Evolutionary conservation across 2,797 vertebrate genomes (phyloP).

Genomic region (Falco columbarius): DNA sequence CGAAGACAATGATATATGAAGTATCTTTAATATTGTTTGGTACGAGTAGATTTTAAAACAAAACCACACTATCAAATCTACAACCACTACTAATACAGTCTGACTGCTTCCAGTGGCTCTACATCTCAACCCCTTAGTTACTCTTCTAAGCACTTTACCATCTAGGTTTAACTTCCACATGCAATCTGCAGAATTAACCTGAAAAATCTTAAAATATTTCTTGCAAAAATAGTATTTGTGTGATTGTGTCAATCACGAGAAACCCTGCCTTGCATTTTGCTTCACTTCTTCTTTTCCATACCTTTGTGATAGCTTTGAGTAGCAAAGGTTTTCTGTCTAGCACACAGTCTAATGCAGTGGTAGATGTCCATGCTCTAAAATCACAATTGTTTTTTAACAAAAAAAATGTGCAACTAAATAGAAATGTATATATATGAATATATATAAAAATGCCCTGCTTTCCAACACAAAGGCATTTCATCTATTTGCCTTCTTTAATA

Average conservation of each 20-base stretch:
- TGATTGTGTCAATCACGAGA: neutral
- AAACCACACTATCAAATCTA: constrained; percentile 1
- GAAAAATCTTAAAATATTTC: constrained; percentile 40
- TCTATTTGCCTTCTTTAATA: neutral
- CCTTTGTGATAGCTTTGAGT: constrained; percentile 23
- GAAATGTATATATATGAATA: neutral
- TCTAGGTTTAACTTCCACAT: neutral
- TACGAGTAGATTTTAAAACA: neutral
- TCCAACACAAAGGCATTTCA: neutral
- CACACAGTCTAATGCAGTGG: neutral
- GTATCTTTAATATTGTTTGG: constrained; percentile 38
- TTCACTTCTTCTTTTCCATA: neutral
- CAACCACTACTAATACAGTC: neutral
- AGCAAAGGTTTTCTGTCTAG: constrained; percentile 29
- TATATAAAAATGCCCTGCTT: neutral
- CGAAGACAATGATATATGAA: constrained; percentile 23
- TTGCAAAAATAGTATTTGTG: neutral
- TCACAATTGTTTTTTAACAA: neutral
- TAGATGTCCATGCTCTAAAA: neutral
- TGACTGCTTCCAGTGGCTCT: constrained; percentile 1
- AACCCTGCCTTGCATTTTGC: neutral
- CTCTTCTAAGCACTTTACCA: neutral
- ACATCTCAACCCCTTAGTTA: neutral
- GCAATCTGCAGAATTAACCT: constrained; percentile 23
- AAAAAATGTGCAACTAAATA: neutral